Percentiles rank a stretch among this genome's conserved stretches.
Evolutionary conservation across 2,797 vertebrate species (phyloP).

Genomic region (Chloroceryle amazona): DNA sequence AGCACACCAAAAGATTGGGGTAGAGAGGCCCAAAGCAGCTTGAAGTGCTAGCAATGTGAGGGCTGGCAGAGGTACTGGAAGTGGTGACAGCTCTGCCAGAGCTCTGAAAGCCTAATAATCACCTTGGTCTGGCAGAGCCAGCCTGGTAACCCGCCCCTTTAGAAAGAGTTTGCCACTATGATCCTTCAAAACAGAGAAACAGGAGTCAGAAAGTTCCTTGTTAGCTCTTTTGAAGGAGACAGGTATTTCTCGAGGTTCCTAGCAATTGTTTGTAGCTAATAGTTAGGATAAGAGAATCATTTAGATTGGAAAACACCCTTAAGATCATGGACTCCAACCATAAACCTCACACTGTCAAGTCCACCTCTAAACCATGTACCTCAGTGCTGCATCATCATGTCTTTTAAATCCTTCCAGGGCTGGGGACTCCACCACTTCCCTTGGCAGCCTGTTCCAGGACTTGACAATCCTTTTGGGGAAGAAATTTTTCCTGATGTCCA

Average conservation of each 20-base stretch:
- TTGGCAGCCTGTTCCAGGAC: not conserved
- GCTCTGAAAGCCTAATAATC: not conserved
- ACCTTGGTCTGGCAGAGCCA: not conserved
- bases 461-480: not conserved
- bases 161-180: not conserved
- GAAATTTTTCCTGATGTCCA: not conserved
- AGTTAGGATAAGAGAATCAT: not conserved
- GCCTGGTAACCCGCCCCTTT: not conserved
- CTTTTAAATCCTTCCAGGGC: too few species aligned
- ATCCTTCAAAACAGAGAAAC: not conserved
- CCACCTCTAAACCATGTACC: not conserved
- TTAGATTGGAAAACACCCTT: not conserved
- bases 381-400: too few species aligned
- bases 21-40: not conserved
- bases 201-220: not conserved
- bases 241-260: not conserved
- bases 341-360: not conserved
- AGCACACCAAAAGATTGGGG: not conserved
- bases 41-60: rapidly evolving
- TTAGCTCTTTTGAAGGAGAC: not conserved
- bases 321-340: rapidly evolving
- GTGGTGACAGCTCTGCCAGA: not conserved
- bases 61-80: not conserved
- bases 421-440: too few species aligned
- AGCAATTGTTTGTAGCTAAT: not conserved